Evolutionary conservation across 2,113 vertebrate genomes (phyloP), one percentile per base, ranked within the genome.

Genomic region (Barbus barbus): DNA sequence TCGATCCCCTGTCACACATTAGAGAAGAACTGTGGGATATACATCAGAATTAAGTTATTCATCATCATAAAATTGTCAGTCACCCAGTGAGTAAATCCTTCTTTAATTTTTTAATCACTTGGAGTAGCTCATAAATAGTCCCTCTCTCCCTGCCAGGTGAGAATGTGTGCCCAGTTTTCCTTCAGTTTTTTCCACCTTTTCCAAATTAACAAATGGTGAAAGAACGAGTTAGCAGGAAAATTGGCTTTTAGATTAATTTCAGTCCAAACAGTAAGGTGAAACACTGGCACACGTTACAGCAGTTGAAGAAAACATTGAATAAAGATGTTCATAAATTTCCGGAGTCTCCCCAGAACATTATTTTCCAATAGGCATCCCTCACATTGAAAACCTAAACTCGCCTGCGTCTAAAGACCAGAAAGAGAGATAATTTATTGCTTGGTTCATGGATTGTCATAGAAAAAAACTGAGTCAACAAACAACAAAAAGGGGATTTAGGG

Each of bases 101-200:
- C 46, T 86, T 76, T 13, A 38, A 77, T 87, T 51, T 77, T 87
- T 84, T 65, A 61, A 84, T 76, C 60, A 81, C 69, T 36, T 67
- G 18, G 63, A 74, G 76, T 56, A 24, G 33, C 76, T 75, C 56
- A 75, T 83, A 83, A 83, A 67, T 76, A 56, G 63, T 69, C 65
- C 65, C 31, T 46, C 71, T 22, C 38, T 85, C 36, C 63, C 18
- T 74, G 83, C 53, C 67, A 81, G 60, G 41, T 81, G 61, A 28
- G 26, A 81, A 22, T 24, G 3, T 67, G 61, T n/a, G 78, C 61
- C 78, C 78, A 51, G 18, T 81, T 78, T 78, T 41, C 53, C 71
- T 41, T 33, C 12, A 41, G n/a, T 13, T 41, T 65, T 81, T 75
- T 53, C 31, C 44, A 18, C 2, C 24, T 8, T 48, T 36, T 82